Evolutionary conservation across 2,888 invertebrate genomes (phyloP).

Genomic region (Leptinotarsa juncta): DNA sequence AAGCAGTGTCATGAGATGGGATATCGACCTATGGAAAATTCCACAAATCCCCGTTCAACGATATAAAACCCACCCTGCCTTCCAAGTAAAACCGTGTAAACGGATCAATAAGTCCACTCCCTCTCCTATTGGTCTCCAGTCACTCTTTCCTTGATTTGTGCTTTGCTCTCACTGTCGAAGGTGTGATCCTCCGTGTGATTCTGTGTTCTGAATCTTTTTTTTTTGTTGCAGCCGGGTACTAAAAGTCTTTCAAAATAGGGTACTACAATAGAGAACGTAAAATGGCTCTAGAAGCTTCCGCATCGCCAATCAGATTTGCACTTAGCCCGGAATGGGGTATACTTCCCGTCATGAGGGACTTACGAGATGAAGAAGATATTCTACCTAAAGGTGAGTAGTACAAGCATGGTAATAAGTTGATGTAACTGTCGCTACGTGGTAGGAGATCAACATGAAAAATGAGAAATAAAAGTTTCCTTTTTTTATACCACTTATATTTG

Average conservation of each 20-base stretch:
- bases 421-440: too few species aligned
- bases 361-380: slow-evolving; percentile 48
- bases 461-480: too few species aligned
- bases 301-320: slow-evolving; percentile 57
- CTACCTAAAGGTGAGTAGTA: slow-evolving; percentile 59
- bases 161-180: neutral
- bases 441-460: too few species aligned
- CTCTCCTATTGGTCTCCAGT: slow-evolving; percentile 1
- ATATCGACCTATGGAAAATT: neutral
- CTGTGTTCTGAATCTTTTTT: slow-evolving; percentile 19
- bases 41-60: neutral
- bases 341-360: slow-evolving; percentile 41
- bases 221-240: slow-evolving; percentile 38
- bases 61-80: slow-evolving; percentile 12
- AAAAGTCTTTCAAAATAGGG: slow-evolving; percentile 58
- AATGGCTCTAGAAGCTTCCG: slow-evolving; percentile 60
- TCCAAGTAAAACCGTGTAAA: slow-evolving; percentile 7
- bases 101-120: slow-evolving; percentile 6
- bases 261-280: slow-evolving; percentile 53
- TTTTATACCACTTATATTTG: too few species aligned
- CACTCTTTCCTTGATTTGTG: neutral
- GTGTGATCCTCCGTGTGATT: slow-evolving; percentile 5
- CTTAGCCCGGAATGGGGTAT: slow-evolving; percentile 54
- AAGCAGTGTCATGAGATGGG: too few species aligned
- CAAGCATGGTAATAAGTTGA: too few species aligned